Percentiles rank a stretch among this genome's conserved stretches.
Conservation (phyloP, 2,797 vertebrate species). For the Allobates femoralis region DNA sequence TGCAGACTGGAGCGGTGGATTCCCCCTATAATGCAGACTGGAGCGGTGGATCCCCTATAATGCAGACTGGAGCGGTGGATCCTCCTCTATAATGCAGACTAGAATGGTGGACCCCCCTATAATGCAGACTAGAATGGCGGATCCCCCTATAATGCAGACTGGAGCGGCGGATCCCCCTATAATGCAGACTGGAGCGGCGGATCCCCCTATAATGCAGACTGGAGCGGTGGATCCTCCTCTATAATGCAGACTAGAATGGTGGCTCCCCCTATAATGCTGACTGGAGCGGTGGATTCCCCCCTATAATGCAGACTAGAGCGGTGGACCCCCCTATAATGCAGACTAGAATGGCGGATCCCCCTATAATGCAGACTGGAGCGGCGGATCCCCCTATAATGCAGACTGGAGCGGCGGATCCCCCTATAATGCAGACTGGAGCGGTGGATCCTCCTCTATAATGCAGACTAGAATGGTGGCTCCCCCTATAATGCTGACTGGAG, state of each 20-base stretch:
- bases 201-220: background rate
- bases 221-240: background rate
- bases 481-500: background rate
- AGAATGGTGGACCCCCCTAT: too few species aligned
- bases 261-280: background rate
- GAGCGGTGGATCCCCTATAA: too few species aligned
- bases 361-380: background rate
- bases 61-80: background rate
- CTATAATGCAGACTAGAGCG: too few species aligned
- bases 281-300: too few species aligned
- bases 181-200: too few species aligned
- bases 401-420: too few species aligned
- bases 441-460: background rate
- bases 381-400: background rate
- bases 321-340: too few species aligned
- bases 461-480: background rate
- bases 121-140: too few species aligned
- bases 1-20: background rate
- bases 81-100: too few species aligned
- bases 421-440: background rate
- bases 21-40: background rate
- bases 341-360: too few species aligned
- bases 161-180: too few species aligned
- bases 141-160: too few species aligned
- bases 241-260: background rate